Evolutionary conservation across 1,140 invertebrate genomes (phyloP).

Genomic region (Spodoptera frugiperda): DNA sequence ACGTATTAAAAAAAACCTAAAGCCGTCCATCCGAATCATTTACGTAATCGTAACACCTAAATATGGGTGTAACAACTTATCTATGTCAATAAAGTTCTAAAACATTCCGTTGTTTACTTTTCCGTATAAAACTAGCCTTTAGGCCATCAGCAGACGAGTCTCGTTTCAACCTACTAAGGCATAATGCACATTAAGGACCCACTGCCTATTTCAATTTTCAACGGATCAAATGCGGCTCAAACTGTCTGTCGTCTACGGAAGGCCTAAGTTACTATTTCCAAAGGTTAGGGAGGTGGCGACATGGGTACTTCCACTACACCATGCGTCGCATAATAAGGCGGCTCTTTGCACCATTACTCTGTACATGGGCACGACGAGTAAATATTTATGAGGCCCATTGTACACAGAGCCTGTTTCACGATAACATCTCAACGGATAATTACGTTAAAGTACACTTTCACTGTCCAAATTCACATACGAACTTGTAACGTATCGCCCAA

Average conservation of each 20-base stretch:
- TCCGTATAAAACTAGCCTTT: slow-evolving; percentile 39
- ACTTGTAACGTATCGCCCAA: slow-evolving; percentile 32
- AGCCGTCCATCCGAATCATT: slow-evolving; percentile 33
- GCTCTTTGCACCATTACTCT: slow-evolving; percentile 47
- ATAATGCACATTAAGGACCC: slow-evolving; percentile 4
- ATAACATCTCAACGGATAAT: slow-evolving; percentile 44
- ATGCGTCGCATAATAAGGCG: slow-evolving; percentile 43
- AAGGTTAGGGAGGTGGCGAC: slow-evolving; percentile 43
- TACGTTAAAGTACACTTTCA: slow-evolving; percentile 45
- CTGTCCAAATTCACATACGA: slow-evolving; percentile 47
- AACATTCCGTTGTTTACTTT: slow-evolving; percentile 36
- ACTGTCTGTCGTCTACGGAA: slow-evolving; percentile 21
- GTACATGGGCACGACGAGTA: slow-evolving; percentile 45
- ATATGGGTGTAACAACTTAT: slow-evolving; percentile 34
- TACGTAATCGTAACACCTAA: slow-evolving; percentile 29
- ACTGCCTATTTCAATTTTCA: background rate
- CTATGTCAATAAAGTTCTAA: slow-evolving; percentile 45
- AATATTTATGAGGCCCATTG: slow-evolving; percentile 47
- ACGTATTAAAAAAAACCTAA: slow-evolving; percentile 1
- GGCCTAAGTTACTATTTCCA: slow-evolving; percentile 24
- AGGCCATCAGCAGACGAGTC: background rate
- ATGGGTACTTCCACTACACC: slow-evolving; percentile 23
- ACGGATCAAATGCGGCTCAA: background rate
- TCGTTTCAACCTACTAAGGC: background rate
- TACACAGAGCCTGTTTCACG: slow-evolving; percentile 37